A percentile compares a stretch with the other conserved stretches of the same genome.
These are phyloP conservation scores for Diadophis punctatus DNA, from an alignment of 2,113 vertebrate species.

Conservation along the genomic window DNA sequence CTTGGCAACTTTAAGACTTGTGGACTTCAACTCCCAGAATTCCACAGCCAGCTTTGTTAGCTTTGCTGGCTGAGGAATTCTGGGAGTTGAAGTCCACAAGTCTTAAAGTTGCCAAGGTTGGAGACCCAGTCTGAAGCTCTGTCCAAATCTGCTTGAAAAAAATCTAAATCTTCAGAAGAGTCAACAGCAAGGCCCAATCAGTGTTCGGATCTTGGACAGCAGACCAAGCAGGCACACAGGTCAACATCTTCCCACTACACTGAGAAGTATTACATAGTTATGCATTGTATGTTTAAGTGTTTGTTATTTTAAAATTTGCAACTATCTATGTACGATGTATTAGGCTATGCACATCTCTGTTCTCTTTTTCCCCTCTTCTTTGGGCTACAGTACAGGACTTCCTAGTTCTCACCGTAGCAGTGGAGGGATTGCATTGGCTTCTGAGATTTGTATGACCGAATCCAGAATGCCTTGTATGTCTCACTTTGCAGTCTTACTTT, in stretches of 20 bases:
- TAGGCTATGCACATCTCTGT: background rate
- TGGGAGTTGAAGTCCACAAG: too few relatives aligned
- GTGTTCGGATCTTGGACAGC: background rate
- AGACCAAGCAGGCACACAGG: background rate
- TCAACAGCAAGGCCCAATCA: background rate
- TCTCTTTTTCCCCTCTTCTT: background rate
- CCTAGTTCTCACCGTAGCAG: rapidly evolving
- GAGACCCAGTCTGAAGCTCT: background rate
- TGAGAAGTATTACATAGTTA: background rate
- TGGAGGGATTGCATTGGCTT: background rate
- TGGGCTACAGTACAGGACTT: too few relatives aligned
- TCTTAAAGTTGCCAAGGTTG: too few relatives aligned
- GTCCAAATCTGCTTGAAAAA: background rate
- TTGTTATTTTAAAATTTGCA: background rate
- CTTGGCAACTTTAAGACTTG: too few relatives aligned
- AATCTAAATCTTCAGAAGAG: background rate
- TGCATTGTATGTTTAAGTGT: background rate
- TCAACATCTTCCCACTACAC: background rate
- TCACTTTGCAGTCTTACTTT: rapidly evolving
- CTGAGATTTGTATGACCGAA: background rate
- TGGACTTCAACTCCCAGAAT: too few relatives aligned
- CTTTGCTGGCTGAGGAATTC: too few relatives aligned
- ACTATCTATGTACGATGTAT: background rate
- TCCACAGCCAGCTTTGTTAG: too few relatives aligned
- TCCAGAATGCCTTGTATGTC: background rate